These are phyloP conservation scores for Natator depressus DNA, from an alignment of 2,113 vertebrate genomes.

Conservation along the genomic window DNA sequence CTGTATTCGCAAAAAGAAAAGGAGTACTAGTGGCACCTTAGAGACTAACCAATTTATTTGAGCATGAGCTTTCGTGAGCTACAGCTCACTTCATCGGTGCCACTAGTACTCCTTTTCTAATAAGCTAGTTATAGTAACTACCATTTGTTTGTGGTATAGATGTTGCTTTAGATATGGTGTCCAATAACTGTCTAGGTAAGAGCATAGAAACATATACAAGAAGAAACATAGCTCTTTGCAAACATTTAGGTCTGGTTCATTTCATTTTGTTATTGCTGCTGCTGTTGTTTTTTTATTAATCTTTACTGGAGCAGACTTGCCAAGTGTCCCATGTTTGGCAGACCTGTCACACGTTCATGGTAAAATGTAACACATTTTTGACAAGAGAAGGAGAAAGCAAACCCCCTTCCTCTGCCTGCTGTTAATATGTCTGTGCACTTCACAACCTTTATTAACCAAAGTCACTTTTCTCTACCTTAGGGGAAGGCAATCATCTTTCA, in stretches of 20 bases:
- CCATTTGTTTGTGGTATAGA: neutral
- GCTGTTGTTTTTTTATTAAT: neutral
- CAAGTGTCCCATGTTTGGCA: constrained; percentile 3
- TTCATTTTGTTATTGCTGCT: neutral
- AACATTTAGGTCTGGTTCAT: constrained; percentile 14
- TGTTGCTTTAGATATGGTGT: neutral
- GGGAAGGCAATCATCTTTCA: neutral
- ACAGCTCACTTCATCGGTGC: too few species aligned
- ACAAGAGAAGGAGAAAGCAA: neutral
- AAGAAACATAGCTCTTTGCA: neutral
- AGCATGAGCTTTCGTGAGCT: too few species aligned
- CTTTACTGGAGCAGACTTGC: neutral
- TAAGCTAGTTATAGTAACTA: neutral
- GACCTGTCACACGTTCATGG: neutral
- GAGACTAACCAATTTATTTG: too few species aligned
- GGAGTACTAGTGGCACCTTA: too few species aligned
- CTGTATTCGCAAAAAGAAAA: too few species aligned
- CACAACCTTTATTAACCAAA: neutral
- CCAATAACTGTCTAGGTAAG: neutral
- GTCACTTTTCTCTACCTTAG: neutral
- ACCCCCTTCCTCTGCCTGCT: neutral
- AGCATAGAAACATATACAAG: neutral
- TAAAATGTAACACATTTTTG: neutral
- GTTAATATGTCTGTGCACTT: neutral
- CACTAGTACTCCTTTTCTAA: neutral